Evolutionary conservation across 2,113 vertebrate genomes (phyloP).

Genomic region (Lamprologus speciosus): DNA sequence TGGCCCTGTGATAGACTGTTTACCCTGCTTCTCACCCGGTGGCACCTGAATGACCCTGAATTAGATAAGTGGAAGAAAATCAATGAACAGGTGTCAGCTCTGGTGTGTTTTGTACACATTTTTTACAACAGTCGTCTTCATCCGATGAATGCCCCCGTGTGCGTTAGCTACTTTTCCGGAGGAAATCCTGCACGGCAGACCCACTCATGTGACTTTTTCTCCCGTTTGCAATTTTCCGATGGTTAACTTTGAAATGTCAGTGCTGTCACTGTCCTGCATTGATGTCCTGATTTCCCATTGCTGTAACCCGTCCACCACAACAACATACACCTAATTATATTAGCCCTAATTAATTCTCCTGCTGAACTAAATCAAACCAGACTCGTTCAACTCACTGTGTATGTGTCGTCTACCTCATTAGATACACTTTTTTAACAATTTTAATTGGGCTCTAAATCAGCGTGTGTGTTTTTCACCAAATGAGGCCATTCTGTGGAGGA

Average conservation of each 20-base stretch:
- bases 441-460: background rate
- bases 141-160: fast-evolving
- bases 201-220: background rate
- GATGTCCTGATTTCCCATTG: background rate
- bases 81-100: background rate
- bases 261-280: background rate
- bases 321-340: background rate
- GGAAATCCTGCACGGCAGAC: background rate
- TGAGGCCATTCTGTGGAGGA: background rate
- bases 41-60: background rate
- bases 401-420: background rate
- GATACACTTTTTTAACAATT: background rate
- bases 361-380: background rate
- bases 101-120: fast-evolving
- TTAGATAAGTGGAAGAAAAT: background rate
- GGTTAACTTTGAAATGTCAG: background rate
- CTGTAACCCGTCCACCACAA: background rate
- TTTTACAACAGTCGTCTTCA: background rate
- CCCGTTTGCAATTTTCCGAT: background rate
- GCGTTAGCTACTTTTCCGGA: background rate
- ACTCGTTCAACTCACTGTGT: background rate
- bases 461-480: background rate
- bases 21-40: background rate
- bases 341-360: background rate
- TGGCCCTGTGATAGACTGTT: background rate